Evolutionary conservation across 2,797 vertebrate species (phyloP).

Genomic region (Tokudaia tokunoshimensis): DNA sequence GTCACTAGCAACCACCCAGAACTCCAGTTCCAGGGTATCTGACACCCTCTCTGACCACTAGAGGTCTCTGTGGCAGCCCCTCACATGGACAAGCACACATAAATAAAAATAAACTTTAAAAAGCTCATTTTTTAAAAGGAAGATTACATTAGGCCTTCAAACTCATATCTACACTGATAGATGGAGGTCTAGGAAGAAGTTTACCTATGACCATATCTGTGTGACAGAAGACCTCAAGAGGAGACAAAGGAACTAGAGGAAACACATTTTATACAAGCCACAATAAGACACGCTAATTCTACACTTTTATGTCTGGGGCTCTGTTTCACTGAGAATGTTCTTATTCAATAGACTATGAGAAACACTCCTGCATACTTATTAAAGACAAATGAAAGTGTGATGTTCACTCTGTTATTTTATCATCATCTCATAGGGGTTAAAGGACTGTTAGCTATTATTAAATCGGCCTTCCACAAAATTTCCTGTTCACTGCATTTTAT

Average conservation of each 20-base stretch:
- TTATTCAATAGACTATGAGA: not conserved
- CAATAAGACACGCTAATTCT: not conserved
- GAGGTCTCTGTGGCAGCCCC: not conserved
- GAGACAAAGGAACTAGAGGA: not conserved
- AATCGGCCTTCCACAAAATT: conserved; percentile 27
- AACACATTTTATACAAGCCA: not conserved
- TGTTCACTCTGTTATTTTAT: not conserved
- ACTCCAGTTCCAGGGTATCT: not conserved
- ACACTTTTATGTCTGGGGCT: not conserved
- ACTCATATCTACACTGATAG: not conserved
- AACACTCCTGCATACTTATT: not conserved
- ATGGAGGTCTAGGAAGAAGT: not conserved
- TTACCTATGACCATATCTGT: not conserved
- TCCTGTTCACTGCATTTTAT: not conserved
- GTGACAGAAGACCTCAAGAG: not conserved
- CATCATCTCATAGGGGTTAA: not conserved
- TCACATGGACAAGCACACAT: not conserved
- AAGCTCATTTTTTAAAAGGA: not conserved
- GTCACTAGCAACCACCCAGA: not conserved
- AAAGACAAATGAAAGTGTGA: not conserved
- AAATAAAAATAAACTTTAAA: not conserved
- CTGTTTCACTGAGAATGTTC: not conserved
- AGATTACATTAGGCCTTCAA: not conserved
- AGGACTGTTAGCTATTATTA: not conserved
- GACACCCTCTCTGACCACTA: not conserved